Percentiles rank a stretch among this genome's conserved stretches.
Conservation (phyloP, 2,888 invertebrate species). For the Mylabris sibirica region DNA sequence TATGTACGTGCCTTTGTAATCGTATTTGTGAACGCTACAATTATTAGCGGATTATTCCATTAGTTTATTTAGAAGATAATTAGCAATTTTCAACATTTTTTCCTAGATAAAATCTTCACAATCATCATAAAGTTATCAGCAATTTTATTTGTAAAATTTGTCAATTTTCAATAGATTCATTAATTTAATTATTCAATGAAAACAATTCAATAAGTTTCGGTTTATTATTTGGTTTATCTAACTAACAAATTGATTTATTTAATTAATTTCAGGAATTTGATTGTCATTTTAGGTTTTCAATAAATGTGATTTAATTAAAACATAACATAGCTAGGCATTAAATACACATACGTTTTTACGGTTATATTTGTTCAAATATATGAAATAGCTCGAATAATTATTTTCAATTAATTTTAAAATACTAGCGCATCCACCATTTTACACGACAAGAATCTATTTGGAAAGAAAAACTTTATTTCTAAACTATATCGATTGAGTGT, state of each 20-base stretch:
- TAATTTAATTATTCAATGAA: neutral
- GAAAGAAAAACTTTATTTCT: too few species aligned
- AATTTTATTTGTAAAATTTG: neutral
- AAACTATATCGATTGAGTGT: too few species aligned
- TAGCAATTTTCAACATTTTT: slow-evolving; percentile 18
- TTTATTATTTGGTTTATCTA: neutral
- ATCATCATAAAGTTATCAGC: neutral
- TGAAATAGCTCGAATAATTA: too few species aligned
- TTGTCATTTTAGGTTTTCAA: neutral
- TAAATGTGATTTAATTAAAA: neutral
- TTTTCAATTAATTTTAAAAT: neutral
- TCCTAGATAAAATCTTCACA: neutral
- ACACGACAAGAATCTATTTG: too few species aligned
- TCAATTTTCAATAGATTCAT: neutral
- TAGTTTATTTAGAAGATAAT: slow-evolving; percentile 54
- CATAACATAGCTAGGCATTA: neutral
- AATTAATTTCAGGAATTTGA: slow-evolving; percentile 2
- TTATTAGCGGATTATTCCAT: slow-evolving; percentile 54
- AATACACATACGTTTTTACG: neutral
- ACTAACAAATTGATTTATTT: neutral
- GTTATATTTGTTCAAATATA: too few species aligned
- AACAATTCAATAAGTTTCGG: neutral
- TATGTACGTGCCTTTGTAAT: slow-evolving; percentile 37
- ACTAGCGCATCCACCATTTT: neutral
- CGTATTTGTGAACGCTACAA: slow-evolving; percentile 44